A percentile compares a stretch with the other conserved stretches of the same genome.
Conservation (phyloP, 2,797 vertebrate species). For the Nasua narica region DNA sequence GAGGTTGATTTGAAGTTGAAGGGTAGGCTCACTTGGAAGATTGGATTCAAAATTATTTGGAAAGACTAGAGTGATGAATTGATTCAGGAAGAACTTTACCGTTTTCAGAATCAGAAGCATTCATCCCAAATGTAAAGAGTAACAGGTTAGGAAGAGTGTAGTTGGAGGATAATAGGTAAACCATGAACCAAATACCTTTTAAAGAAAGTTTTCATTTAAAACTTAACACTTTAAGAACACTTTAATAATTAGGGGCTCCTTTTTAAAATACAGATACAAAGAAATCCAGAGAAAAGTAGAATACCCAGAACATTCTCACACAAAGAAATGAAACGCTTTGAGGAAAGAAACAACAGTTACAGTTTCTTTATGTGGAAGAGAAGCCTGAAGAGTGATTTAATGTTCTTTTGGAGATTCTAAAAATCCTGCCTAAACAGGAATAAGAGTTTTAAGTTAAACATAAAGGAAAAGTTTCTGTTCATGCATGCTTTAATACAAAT, state of each 20-base stretch:
- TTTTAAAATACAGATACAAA: not conserved
- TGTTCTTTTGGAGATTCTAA: constrained; percentile 14
- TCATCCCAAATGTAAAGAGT: not conserved
- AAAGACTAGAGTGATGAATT: not conserved
- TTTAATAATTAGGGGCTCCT: not conserved
- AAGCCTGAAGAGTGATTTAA: not conserved
- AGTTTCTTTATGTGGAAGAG: not conserved
- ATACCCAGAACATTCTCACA: not conserved
- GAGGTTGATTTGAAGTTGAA: not conserved
- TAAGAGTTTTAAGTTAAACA: constrained; percentile 37
- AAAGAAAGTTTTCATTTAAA: constrained; percentile 26
- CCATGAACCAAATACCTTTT: not conserved
- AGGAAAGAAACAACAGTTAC: not conserved
- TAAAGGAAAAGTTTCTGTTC: constrained; percentile 12
- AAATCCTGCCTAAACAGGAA: not conserved
- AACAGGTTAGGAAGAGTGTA: constrained; percentile 2
- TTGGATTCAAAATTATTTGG: not conserved
- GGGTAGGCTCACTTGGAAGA: not conserved
- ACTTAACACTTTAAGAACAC: not conserved
- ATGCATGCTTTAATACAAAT: not conserved
- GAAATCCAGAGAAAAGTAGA: not conserved
- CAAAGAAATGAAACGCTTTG: constrained; percentile 30
- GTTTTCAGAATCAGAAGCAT: constrained; percentile 11
- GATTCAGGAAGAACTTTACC: constrained; percentile 22
- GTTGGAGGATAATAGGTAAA: not conserved